Conservation (phyloP, 1,140 invertebrate genomes). For the Halesus radiatus region DNA sequence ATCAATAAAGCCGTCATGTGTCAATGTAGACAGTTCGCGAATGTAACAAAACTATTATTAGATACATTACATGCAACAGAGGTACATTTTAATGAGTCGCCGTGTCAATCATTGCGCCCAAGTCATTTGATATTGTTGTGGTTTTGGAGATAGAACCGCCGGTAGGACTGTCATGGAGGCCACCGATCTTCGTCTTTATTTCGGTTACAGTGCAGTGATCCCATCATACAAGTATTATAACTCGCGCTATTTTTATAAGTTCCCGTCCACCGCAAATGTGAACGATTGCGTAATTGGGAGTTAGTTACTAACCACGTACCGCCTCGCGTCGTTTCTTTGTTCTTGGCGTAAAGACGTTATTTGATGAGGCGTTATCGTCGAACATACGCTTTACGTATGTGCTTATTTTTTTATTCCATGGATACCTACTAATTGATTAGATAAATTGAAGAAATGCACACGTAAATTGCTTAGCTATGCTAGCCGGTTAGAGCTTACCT, state of each 20-base stretch:
- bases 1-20: slow-evolving; percentile 25
- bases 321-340: too few species aligned
- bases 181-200: background rate
- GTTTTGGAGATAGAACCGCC: background rate
- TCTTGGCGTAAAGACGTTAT: too few species aligned
- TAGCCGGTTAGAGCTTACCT: too few species aligned
- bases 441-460: too few species aligned
- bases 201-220: background rate
- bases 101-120: slow-evolving; percentile 21
- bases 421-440: too few species aligned
- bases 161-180: background rate
- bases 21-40: background rate
- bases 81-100: slow-evolving; percentile 29
- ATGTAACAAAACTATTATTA: background rate
- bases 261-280: background rate
- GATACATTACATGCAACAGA: background rate
- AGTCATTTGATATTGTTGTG: slow-evolving; percentile 31
- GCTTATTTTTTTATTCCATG: too few species aligned
- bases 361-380: too few species aligned
- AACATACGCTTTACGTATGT: too few species aligned
- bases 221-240: background rate
- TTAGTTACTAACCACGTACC: too few species aligned
- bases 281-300: background rate
- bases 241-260: background rate
- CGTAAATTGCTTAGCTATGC: too few species aligned